Base-by-base conservation (phyloP, 2,888 invertebrate genomes). In the Tortrix viridana region DNA sequence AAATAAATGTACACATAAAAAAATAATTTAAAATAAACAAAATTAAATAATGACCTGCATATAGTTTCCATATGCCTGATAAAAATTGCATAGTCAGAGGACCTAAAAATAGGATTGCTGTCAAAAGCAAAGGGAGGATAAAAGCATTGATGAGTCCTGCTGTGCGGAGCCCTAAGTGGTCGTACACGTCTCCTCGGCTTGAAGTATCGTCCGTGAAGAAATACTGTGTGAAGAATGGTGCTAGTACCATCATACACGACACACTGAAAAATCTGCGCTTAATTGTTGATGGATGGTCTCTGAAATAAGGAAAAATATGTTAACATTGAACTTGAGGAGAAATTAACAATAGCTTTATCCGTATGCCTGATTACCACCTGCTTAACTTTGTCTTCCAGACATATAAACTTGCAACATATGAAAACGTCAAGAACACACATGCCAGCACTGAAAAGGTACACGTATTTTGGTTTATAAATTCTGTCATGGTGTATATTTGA, bases 251-350 rank as follows among this genome's bases (percentile, higher is more conserved):
- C 90, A 97, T 96, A 67, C 96, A 89, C 70, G 95, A 94, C 9
- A 97, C 97, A 86, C 98, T 97, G 71, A 96, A 93, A 82, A 98
- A 98, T 79, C 98, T 94, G 79, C 94, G 94, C 83, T 97, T 97
- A 71, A 98, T 97, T 5, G 96, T 97, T 7, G 95, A 93, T 14
- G 98, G 97, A 86, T 98, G 97, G 81, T 98, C 96, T 78, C 98
- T 97, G 88, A 69, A 94, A 85, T 44, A 58, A 60, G 58, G 23
- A 93, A 65, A 71, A 56, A 50, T 50, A 41, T 52, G 46, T 57
- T 44, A 23, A 23, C 18, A 46, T 14, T 50, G 12, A 7, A 16
- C 20, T 62, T 19, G 2, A 19, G 9, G 3, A 19, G 32, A 26
- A 16, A 5, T 32, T 7, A 22, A 20, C 20, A 20, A 14, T n/a